Percentiles rank a stretch among this genome's conserved stretches.
Evolutionary conservation across 2,113 vertebrate species (phyloP).

Genomic region (Dinomys branickii): DNA sequence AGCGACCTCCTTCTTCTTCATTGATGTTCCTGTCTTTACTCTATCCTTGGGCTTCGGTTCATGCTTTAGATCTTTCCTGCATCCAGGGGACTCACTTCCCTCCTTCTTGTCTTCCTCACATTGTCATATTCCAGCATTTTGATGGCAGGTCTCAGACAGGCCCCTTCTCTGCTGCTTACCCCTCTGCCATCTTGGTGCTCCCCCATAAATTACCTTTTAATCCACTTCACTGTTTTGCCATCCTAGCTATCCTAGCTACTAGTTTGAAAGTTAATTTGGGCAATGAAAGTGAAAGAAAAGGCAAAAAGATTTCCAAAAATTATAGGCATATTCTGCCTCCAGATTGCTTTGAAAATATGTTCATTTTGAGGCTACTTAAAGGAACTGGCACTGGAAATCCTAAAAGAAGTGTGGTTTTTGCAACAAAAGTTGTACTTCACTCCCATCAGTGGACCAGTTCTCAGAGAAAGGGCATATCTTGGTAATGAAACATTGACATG

Average conservation of each 20-base stretch:
- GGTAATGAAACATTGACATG: neutral
- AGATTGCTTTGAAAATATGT: constrained; percentile 13
- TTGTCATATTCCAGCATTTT: no score
- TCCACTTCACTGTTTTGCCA: neutral
- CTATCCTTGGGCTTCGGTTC: no score
- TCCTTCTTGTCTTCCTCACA: no score
- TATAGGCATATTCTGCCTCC: neutral
- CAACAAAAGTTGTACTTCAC: neutral
- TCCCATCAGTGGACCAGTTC: neutral
- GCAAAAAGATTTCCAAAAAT: neutral
- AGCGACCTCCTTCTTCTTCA: no score
- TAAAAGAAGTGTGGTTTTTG: neutral
- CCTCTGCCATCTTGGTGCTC: no score
- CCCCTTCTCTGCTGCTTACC: no score
- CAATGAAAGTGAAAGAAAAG: neutral
- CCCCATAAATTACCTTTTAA: neutral
- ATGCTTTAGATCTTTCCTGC: no score
- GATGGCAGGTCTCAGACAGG: no score
- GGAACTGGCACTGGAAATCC: neutral
- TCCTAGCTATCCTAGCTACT: neutral
- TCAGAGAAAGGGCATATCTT: neutral
- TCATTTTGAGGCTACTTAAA: neutral
- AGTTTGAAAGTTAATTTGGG: neutral
- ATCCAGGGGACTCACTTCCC: no score
- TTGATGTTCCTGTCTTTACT: no score